Percentiles rank a stretch among this genome's conserved stretches.
Evolutionary conservation across 1,140 invertebrate species (phyloP).

Genomic region (Parapsyche elsis): DNA sequence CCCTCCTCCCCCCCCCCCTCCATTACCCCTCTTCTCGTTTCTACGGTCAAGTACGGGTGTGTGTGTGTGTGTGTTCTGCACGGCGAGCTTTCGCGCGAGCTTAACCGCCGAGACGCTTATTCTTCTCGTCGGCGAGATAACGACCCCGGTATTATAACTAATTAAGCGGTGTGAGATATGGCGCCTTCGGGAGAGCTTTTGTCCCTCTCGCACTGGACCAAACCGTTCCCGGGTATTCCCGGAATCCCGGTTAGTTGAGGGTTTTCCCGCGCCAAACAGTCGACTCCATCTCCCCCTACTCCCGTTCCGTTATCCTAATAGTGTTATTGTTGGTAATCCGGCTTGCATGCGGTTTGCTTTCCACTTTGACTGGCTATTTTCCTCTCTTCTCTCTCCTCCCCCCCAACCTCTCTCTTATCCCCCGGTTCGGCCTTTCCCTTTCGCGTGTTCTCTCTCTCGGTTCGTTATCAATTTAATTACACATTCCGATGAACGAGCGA

Average conservation of each 20-base stretch:
- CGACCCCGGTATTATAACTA: slow-evolving; percentile 53
- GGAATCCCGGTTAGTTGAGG: too few species aligned
- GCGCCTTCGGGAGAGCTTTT: slow-evolving; percentile 43
- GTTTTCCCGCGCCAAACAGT: neutral
- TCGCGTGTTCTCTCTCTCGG: slow-evolving; percentile 6
- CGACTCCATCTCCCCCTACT: neutral
- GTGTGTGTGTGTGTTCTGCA: neutral
- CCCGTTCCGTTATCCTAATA: neutral
- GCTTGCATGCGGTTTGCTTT: slow-evolving; percentile 20
- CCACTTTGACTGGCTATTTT: neutral
- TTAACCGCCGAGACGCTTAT: neutral
- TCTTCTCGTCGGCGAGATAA: slow-evolving; percentile 45
- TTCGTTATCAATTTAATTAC: slow-evolving; percentile 30
- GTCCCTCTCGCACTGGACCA: neutral
- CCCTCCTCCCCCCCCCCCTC: neutral
- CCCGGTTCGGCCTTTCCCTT: neutral
- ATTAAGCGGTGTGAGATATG: slow-evolving; percentile 54
- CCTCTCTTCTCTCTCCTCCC: neutral
- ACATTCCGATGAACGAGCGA: slow-evolving; percentile 13
- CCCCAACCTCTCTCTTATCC: neutral
- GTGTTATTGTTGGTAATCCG: slow-evolving; percentile 22
- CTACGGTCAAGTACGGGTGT: neutral
- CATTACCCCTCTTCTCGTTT: neutral
- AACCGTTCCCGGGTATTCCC: too few species aligned
- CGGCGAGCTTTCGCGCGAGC: neutral